Conservation (phyloP, 30 jellyfish, hydroid and myxozoan species). For the Cassiopea xamachana region DNA sequence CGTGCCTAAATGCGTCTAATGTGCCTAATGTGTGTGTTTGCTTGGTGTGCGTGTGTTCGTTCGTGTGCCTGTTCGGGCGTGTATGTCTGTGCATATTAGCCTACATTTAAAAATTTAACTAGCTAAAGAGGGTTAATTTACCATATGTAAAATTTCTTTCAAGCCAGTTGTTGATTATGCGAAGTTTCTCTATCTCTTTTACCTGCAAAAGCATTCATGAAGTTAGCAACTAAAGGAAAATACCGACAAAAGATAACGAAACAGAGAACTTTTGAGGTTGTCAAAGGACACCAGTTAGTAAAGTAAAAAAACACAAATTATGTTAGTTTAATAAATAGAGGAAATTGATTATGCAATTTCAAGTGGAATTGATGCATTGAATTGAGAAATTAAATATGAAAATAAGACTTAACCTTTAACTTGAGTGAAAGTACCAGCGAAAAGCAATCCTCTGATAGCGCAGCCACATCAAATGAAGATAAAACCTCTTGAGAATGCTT, state of each 20-base stretch:
- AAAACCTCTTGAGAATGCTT: constrained; percentile 67
- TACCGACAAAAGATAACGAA: neutral
- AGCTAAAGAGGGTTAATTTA: neutral
- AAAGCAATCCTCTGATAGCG: constrained; percentile 94
- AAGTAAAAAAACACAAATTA: no score
- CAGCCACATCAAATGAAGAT: constrained; percentile 83
- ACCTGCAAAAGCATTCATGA: constrained; percentile 25
- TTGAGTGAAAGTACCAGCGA: constrained; percentile 66
- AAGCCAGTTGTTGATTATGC: constrained; percentile 57
- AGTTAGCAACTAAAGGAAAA: neutral
- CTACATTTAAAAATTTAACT: neutral
- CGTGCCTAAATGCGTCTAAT: no score
- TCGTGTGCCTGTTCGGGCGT: no score
- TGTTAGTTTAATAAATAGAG: no score
- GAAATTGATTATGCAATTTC: no score
- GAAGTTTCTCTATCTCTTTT: constrained; percentile 54
- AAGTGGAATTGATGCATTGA: no score
- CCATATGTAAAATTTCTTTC: constrained; percentile 63
- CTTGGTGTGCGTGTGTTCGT: no score
- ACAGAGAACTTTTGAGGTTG: neutral
- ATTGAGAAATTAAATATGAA: no score
- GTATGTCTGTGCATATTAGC: no score
- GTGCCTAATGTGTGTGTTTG: no score
- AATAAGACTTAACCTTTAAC: constrained; percentile 33
- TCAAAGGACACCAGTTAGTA: no score